phyloP scores from a whole-genome alignment of 1,140 invertebrate genomes.

The Conus ventricosus region DNA sequence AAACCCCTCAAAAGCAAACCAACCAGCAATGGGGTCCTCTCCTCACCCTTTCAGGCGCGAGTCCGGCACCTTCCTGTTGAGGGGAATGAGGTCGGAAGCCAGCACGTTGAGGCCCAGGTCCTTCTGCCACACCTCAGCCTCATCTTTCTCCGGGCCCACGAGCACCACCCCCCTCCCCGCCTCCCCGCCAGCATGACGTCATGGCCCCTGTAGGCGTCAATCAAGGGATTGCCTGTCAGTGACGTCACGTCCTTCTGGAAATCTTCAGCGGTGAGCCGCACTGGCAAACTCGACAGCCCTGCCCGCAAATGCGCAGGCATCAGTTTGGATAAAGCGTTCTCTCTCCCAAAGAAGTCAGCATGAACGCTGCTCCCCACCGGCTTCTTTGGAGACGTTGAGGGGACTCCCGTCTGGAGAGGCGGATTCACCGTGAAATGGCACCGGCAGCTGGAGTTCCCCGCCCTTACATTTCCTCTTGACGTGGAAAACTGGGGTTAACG shows the following conservation, averaged over 20 bases:
- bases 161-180: too few relatives aligned
- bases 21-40: too few relatives aligned
- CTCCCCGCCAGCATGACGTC: conserved; percentile 51
- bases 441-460: not conserved
- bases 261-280: conserved; percentile 45
- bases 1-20: too few relatives aligned
- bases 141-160: conserved; percentile 44
- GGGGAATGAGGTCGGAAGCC: conserved; percentile 57
- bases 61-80: conserved; percentile 60
- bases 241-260: conserved; percentile 33
- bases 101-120: conserved; percentile 51
- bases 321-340: not conserved
- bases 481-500: not conserved
- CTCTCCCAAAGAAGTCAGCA: not conserved
- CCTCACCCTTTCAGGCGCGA: conserved; percentile 57
- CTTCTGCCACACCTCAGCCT: conserved; percentile 32
- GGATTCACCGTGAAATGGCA: too few relatives aligned
- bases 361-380: not conserved
- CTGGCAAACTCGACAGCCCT: not conserved
- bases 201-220: conserved; percentile 55
- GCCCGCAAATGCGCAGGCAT: not conserved
- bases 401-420: too few relatives aligned
- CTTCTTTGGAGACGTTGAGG: too few relatives aligned
- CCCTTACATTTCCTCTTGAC: not conserved
- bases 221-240: conserved; percentile 51